Evolutionary conservation across 2,113 vertebrate genomes (phyloP).

Genomic region (Lepisosteus oculatus): DNA sequence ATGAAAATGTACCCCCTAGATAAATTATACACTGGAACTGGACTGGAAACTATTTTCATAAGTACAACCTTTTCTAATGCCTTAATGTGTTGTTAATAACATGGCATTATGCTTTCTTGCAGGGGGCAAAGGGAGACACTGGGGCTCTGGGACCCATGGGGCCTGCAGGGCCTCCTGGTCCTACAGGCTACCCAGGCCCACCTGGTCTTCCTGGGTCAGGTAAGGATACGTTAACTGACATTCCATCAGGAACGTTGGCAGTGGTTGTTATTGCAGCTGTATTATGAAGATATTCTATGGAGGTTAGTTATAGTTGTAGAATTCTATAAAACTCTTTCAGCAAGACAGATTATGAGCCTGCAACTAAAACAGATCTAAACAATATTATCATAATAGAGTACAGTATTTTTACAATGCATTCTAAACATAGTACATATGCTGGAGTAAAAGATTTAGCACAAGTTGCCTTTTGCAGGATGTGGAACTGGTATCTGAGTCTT

Average conservation of each 20-base stretch:
- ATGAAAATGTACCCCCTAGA: too few species aligned
- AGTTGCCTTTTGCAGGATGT: conserved; percentile 17
- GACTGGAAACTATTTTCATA: too few species aligned
- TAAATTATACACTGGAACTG: too few species aligned
- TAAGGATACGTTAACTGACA: conserved; percentile 45
- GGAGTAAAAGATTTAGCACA: too few species aligned
- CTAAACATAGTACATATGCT: neutral
- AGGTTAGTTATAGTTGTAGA: too few species aligned
- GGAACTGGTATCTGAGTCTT: conserved; percentile 31
- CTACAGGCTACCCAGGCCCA: conserved; percentile 79
- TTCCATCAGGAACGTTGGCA: neutral
- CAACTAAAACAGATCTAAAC: too few species aligned
- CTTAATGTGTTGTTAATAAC: neutral
- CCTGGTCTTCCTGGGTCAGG: conserved; percentile 81
- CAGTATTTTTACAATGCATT: neutral
- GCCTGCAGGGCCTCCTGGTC: conserved; percentile 81
- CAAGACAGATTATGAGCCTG: too few species aligned
- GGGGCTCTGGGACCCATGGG: conserved; percentile 78
- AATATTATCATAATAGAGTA: too few species aligned
- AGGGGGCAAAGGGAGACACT: conserved; percentile 87
- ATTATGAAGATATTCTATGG: too few species aligned
- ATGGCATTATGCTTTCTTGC: conserved; percentile 32
- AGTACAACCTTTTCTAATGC: too few species aligned
- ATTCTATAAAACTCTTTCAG: too few species aligned
- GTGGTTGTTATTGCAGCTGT: neutral